Base-by-base conservation (phyloP, 2,888 invertebrate genomes). In the Lasioglossum zephyrum region DNA sequence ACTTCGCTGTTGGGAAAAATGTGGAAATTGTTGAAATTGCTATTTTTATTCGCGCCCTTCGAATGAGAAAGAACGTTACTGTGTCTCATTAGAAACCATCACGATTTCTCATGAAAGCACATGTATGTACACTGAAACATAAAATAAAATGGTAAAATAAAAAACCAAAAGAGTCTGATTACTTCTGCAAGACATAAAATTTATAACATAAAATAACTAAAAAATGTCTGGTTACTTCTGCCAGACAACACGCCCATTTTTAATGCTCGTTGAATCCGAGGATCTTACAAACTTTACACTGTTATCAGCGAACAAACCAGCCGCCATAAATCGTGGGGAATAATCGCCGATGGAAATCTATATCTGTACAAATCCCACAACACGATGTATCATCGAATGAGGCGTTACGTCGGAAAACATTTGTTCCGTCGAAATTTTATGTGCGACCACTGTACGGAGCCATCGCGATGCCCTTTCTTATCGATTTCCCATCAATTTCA, bases 401-500 rank as follows among this genome's bases (percentile, higher is more conserved):
- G 18, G 18, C 66, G 18, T 36, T 36, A 66, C 69, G 39, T 9
- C 11, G 39, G 66, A 11, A 41, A 70, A n/a, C 41, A 41, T 41
- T 70, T 41, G 11, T 70, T n/a, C n/a, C 39, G 41, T 41, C 39
- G 69, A n/a, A 39, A 70, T 70, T 41, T 70, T 70, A 70, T 70
- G 36, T 70, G 22, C 69, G 41, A 22, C 22, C 41, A n/a, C 36
- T n/a, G 9, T n/a, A n/a, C 63, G 6, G 4, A 47, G 22, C 39
- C 11, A n/a, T 69, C 11, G 4, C 39, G 39, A 2, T 69, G 39
- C 22, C 69, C n/a, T 41, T 70, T n/a, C 22, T 41, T 39, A 41
- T 41, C 70, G 70, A 70, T 13, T 39, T 70, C n/a, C 41, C 39
- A 41, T 70, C 70, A n/a, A 41, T 70, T 70, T 70, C 41, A 70